Evolutionary conservation across 92 coral and sea anemone species (phyloP).

Genomic region (Palythoa grandis): DNA sequence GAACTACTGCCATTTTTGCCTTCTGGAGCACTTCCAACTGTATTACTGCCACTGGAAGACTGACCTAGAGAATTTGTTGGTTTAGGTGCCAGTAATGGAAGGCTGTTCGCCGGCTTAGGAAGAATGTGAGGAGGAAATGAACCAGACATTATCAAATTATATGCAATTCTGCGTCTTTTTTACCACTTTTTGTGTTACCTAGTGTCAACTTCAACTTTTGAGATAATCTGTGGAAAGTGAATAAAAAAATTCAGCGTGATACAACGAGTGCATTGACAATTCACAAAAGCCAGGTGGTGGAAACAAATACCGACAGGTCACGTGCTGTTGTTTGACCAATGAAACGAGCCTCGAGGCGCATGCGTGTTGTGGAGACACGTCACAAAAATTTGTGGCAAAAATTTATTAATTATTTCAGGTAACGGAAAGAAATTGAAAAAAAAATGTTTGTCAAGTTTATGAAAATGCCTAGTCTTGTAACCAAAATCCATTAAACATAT

Average conservation of each 20-base stretch:
- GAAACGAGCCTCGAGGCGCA: constrained; percentile 56
- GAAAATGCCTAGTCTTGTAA: background rate
- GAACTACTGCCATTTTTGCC: constrained; percentile 66
- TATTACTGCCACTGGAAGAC: constrained; percentile 66
- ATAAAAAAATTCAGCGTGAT: constrained; percentile 87
- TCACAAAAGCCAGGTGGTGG: constrained; percentile 99
- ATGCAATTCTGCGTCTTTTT: constrained; percentile 60
- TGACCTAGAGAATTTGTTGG: constrained; percentile 80
- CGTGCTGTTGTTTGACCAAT: constrained; percentile 85
- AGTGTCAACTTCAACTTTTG: constrained; percentile 87
- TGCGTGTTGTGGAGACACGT: constrained; percentile 61
- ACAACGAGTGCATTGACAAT: constrained; percentile 67
- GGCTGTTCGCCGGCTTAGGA: constrained; percentile 82
- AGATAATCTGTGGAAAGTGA: constrained; percentile 92
- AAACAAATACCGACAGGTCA: constrained; percentile 84
- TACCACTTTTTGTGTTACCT: constrained; percentile 68
- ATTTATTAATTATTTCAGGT: background rate
- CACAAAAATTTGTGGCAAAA: constrained; percentile 35
- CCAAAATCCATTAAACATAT: background rate
- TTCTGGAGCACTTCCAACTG: constrained; percentile 52
- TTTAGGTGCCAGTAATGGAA: constrained; percentile 73
- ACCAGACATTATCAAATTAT: constrained; percentile 92
- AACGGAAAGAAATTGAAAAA: background rate
- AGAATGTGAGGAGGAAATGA: constrained; percentile 83
- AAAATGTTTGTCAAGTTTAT: background rate